Evolutionary conservation across 1,140 invertebrate species (phyloP), one percentile per base, ranked within the genome.

Genomic region (Drosophila athabasca): DNA sequence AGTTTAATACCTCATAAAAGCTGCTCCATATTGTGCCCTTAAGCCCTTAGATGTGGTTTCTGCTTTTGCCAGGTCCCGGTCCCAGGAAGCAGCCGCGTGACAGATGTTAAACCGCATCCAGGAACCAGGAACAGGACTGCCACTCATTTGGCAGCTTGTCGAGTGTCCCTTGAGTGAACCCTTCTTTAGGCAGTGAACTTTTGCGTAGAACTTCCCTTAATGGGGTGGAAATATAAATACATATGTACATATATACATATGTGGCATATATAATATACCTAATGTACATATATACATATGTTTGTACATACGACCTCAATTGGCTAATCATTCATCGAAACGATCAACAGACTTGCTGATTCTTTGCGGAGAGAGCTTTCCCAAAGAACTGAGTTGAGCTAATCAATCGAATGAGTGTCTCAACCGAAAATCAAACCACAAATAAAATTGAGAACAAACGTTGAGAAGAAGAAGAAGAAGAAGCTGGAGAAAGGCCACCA

Each of bases 51-150:
- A 58, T 69, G 66, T 52, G 61, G 82, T 68, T 76, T 52, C 24
- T 43, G 53, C 19, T 49, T 19, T 1, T 19, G 17, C 53, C 57
- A 49, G 13, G 22, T 19, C 6, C n/a, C n/a, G 51, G 26, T 65
- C 62, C 52, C 76, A 82, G 82, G 67, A 88, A 83, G 58, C 69
- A 78, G 84, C 62, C 79, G 35, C 35, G 71, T 69, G 82, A 88
- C 82, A 87, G 82, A 82, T 87, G 82, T 87, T 87, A 76, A 73
- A 75, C 82, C 82, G 74, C 81, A 78, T 68, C 69, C 68, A 74
- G 76, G 67, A 52, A 65, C 43, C 51, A 46, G 46, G 59, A 52
- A 55, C 44, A 68, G 72, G 66, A 64, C 24, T 24, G 24, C 55
- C 73, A 65, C 11, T 64, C 64, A 70, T 80, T 13, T 67, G 78